These are phyloP conservation scores for Calameuta pallipes DNA, from an alignment of 2,888 invertebrate species.

Conservation along the genomic window DNA sequence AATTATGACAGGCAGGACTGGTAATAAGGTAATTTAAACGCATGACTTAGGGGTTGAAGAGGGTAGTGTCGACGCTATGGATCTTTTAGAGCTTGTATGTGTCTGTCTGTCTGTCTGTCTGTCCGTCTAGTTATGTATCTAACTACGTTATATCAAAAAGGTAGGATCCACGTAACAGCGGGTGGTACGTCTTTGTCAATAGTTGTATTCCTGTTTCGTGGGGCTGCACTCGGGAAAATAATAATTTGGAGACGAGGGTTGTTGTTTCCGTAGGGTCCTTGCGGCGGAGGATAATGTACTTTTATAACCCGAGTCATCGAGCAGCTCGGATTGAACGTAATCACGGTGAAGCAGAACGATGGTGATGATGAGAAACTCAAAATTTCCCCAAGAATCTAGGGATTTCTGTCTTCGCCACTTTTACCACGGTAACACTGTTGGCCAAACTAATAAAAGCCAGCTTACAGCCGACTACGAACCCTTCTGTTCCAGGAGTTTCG, in stretches of 20 bases:
- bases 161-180: background rate
- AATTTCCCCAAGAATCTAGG: background rate
- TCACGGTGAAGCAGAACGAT: background rate
- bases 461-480: conserved; percentile 20
- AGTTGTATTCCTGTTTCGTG: background rate
- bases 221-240: background rate
- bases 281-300: background rate
- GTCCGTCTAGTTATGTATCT: background rate
- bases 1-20: conserved; percentile 58
- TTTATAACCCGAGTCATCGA: background rate
- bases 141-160: background rate
- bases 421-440: conserved; percentile 28
- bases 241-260: background rate
- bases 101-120: background rate
- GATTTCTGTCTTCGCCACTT: background rate
- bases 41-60: conserved; percentile 57
- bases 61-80: background rate
- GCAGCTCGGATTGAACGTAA: background rate
- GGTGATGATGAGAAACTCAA: background rate
- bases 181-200: background rate
- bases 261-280: background rate
- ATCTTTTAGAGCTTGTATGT: background rate
- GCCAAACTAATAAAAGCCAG: conserved; percentile 41
- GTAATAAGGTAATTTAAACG: conserved; percentile 65
- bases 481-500: background rate